phyloP scores from a whole-genome alignment of 2,797 vertebrate genomes.

The Alcedo atthis region DNA sequence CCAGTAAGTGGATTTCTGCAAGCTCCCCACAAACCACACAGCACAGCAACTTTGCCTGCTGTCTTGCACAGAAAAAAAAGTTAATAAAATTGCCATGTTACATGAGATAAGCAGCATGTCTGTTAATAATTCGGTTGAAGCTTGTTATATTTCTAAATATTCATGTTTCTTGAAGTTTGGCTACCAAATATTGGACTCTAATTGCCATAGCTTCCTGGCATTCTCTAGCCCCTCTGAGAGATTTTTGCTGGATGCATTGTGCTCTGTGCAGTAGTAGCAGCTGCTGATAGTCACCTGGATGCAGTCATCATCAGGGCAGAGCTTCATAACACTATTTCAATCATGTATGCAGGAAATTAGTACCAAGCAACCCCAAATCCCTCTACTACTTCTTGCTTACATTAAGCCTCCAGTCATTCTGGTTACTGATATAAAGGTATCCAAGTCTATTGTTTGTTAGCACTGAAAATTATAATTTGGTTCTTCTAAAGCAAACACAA shows the following conservation, averaged over 20 bases:
- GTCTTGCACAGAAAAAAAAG: background rate
- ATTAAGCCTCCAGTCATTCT: background rate
- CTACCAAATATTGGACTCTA: slow-evolving; percentile 13
- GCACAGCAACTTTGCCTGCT: background rate
- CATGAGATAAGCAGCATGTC: background rate
- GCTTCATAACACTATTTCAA: background rate
- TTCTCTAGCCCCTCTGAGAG: background rate
- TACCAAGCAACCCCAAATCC: background rate
- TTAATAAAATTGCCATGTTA: background rate
- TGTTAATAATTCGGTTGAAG: background rate
- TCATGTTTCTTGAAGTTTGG: background rate
- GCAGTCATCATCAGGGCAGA: background rate
- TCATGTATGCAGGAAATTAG: background rate
- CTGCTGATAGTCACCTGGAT: slow-evolving; percentile 12
- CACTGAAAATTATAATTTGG: background rate
- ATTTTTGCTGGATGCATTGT: background rate
- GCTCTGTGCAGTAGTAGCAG: background rate
- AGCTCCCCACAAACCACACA: fast-evolving
- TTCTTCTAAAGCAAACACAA: background rate
- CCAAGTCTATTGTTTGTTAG: background rate
- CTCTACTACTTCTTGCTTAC: background rate
- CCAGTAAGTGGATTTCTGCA: background rate
- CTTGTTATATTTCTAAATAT: background rate
- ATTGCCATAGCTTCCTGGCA: background rate
- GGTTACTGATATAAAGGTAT: background rate